These are phyloP conservation scores for Aviceda subcristata DNA, from an alignment of 2,113 vertebrate species.

Conservation along the genomic window DNA sequence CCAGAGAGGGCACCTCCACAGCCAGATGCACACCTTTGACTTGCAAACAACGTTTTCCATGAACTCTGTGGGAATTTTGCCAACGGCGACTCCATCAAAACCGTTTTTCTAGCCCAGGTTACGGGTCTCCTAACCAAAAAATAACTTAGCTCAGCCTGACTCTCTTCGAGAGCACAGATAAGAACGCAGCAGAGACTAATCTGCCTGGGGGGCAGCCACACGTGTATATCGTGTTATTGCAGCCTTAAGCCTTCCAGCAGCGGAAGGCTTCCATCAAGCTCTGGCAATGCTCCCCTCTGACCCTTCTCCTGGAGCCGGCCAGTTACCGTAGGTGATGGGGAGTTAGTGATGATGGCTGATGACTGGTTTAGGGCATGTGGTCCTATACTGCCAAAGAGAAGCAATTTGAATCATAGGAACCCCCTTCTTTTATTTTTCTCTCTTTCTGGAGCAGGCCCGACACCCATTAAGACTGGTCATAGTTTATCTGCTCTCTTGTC, in stretches of 20 bases:
- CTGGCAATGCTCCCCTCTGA: background rate
- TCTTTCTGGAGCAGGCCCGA: background rate
- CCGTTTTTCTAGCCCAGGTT: background rate
- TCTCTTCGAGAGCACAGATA: background rate
- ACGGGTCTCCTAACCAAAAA: background rate
- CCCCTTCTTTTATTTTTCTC: background rate
- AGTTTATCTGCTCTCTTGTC: background rate
- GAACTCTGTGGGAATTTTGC: background rate
- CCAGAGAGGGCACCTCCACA: background rate
- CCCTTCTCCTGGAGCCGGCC: background rate
- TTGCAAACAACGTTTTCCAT: background rate
- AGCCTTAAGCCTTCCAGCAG: background rate
- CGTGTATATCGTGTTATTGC: background rate
- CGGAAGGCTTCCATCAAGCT: too few species aligned
- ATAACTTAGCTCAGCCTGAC: background rate
- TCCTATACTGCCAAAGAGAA: background rate
- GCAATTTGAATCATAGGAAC: background rate
- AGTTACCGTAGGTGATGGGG: background rate
- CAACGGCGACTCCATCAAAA: background rate
- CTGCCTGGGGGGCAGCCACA: background rate
- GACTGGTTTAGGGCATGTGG: background rate
- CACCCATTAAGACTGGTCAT: background rate
- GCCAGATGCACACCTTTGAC: background rate
- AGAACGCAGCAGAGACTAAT: background rate
- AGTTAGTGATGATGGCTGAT: background rate